Conservation (phyloP, 2,888 invertebrate species). For the Bembecia ichneumoniformis region DNA sequence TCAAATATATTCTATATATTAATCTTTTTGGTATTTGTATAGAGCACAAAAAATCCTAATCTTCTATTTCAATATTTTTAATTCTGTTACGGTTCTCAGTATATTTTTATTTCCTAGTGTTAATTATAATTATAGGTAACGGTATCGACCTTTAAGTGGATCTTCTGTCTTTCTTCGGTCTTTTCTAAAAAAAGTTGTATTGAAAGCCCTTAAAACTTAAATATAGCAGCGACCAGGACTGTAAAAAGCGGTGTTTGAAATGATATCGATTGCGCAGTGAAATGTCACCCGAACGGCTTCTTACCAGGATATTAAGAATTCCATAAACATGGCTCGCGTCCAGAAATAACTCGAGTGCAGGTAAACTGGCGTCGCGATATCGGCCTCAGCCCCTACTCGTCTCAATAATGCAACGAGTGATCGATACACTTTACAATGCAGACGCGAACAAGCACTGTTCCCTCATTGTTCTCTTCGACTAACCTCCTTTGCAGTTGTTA, state of each 20-base stretch:
- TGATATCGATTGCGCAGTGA: constrained; percentile 26
- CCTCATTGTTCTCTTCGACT: neutral
- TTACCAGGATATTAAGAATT: constrained; percentile 45
- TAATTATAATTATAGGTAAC: no score
- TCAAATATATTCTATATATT: no score
- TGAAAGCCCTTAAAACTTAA: no score
- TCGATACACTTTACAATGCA: constrained; percentile 48
- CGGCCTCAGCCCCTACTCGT: constrained; percentile 29
- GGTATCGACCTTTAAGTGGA: no score
- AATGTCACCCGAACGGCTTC: constrained; percentile 37
- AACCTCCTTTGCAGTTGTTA: no score
- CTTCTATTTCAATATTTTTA: no score
- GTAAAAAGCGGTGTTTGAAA: neutral
- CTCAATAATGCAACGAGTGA: constrained; percentile 61
- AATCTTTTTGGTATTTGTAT: no score
- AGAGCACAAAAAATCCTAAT: no score
- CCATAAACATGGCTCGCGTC: constrained; percentile 56
- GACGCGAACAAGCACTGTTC: neutral
- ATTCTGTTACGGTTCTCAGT: no score
- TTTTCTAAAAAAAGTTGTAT: no score
- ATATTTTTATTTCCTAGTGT: no score
- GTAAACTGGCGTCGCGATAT: constrained; percentile 35
- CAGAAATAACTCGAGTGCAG: constrained; percentile 49
- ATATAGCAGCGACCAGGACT: neutral
- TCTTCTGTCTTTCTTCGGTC: no score